Evolutionary conservation across 2,797 vertebrate species (phyloP), one percentile per base, ranked within the genome.

Genomic region (Philypnodon macrostomus): DNA sequence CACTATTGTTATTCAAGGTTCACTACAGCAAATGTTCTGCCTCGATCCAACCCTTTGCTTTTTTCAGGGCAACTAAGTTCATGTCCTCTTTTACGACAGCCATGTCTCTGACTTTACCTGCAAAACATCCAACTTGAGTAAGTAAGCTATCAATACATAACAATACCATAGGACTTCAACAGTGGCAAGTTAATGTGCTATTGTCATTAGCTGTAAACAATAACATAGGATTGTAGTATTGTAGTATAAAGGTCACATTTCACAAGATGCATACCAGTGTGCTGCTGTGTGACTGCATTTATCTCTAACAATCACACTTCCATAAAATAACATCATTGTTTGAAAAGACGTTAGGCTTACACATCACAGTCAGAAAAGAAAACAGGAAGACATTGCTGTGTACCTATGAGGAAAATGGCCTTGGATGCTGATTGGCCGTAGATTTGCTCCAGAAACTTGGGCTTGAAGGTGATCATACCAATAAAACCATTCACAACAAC

Each of bases 381-480:
- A 8, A 33, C 30, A 33, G 29, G 44, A 33, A 14, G n/a, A 34
- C 34, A 4, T 16, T 19, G 38, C 17, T 42, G 2, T 7, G 8
- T 83, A 90, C 87, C 90, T 67, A 91, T 91, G 48, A 90, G 50
- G 40, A 98, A 95, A 87, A 94, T 97, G 37, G 92, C 91, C 75
- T 88, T 95, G 26, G 94, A 93, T 23, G 93, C 81, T 0, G 95
- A 91, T 65, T 97, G 94, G 15, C 94, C 93, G 1, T 90, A 98
- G 30, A 90, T 78, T 32, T 98, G 95, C 24, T 99, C 96, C 65
- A 99, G 88, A 58, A 88, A 97, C 69, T 99, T 99, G 0, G 96
- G 92, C 59, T 97, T 97, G 55, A 97, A 98, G 0, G 96, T 99
- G 66, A 98, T 93, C 91, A 98, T 89, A 61, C 96, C 96, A 15